Conservation (phyloP, 2,888 invertebrate genomes). For the Scaptomyza parva region DNA sequence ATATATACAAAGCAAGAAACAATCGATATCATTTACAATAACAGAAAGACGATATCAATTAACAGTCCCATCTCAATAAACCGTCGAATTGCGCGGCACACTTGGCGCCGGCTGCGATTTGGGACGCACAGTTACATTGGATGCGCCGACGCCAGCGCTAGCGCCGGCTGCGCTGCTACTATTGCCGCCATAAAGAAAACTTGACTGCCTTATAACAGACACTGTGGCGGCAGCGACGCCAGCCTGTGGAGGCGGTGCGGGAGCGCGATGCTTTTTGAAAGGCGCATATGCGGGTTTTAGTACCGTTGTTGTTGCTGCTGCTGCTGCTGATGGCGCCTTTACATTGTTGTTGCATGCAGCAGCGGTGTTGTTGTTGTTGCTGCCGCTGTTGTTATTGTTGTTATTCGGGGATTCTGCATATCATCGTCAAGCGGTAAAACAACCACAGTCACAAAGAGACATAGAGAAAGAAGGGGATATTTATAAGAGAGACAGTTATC, state of each 20-base stretch:
- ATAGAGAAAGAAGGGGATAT: slow-evolving; percentile 16
- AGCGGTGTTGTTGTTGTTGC: slow-evolving; percentile 55
- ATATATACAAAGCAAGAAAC: slow-evolving; percentile 59
- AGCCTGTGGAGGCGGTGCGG: slow-evolving; percentile 81
- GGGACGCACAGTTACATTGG: slow-evolving; percentile 48
- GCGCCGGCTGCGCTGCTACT: slow-evolving; percentile 29
- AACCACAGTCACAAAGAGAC: slow-evolving; percentile 3
- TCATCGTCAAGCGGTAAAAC: slow-evolving; percentile 20
- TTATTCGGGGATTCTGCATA: slow-evolving; percentile 54
- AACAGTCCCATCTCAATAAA: slow-evolving; percentile 45
- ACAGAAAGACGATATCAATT: slow-evolving; percentile 1
- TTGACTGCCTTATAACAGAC: slow-evolving; percentile 82
- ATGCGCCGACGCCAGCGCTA: slow-evolving; percentile 5
- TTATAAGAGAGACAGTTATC: slow-evolving; percentile 20
- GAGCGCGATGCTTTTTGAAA: slow-evolving; percentile 80
- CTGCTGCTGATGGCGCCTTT: slow-evolving; percentile 35
- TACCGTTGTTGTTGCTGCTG: slow-evolving; percentile 21
- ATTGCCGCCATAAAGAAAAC: slow-evolving; percentile 80
- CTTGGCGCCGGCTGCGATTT: slow-evolving; percentile 59
- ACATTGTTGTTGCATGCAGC: slow-evolving; percentile 64
- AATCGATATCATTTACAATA: slow-evolving; percentile 30
- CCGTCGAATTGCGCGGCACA: slow-evolving; percentile 65
- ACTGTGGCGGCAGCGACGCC: slow-evolving; percentile 82
- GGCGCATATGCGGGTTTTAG: slow-evolving; percentile 78
- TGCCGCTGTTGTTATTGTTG: slow-evolving; percentile 44